A percentile compares a stretch with the other conserved stretches of the same genome.
phyloP scores from a whole-genome alignment of 2,113 vertebrate species.

The Anser brachyrhynchus region DNA sequence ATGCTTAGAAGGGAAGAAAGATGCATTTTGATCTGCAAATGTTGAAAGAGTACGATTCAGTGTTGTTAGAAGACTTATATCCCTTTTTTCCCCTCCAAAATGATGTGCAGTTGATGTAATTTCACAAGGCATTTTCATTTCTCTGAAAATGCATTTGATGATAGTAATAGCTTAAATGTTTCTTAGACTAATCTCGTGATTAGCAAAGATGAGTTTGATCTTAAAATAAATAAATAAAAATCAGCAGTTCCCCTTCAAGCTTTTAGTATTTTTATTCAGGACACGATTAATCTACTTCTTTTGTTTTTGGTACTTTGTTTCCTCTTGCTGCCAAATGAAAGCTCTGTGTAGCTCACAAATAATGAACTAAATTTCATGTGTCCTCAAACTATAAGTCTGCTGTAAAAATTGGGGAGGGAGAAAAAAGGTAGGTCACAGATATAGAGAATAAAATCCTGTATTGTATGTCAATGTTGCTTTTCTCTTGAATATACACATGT shows the following conservation, averaged over 20 bases:
- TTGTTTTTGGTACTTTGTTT: background rate
- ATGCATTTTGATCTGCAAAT: background rate
- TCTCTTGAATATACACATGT: background rate
- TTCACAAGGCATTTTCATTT: background rate
- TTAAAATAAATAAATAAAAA: background rate
- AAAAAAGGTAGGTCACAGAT: conserved; percentile 45
- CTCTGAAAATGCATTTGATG: background rate
- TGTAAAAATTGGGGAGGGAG: background rate
- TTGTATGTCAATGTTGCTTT: background rate
- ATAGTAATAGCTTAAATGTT: conserved; percentile 20
- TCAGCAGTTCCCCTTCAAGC: background rate
- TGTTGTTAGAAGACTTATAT: background rate
- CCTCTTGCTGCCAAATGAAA: background rate
- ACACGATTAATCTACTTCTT: background rate
- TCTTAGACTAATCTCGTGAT: conserved; percentile 3
- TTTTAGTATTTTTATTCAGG: conserved; percentile 31
- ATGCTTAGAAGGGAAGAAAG: background rate
- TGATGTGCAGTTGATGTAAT: background rate
- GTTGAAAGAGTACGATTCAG: background rate
- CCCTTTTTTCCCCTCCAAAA: background rate
- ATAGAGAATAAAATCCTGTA: background rate
- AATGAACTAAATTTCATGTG: background rate
- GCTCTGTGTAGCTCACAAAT: background rate
- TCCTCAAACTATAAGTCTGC: background rate
- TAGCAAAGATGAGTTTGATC: background rate